Percentiles rank a stretch among this genome's conserved stretches.
Evolutionary conservation across 2,888 invertebrate genomes (phyloP).

Genomic region (Temnothorax unifasciatus): DNA sequence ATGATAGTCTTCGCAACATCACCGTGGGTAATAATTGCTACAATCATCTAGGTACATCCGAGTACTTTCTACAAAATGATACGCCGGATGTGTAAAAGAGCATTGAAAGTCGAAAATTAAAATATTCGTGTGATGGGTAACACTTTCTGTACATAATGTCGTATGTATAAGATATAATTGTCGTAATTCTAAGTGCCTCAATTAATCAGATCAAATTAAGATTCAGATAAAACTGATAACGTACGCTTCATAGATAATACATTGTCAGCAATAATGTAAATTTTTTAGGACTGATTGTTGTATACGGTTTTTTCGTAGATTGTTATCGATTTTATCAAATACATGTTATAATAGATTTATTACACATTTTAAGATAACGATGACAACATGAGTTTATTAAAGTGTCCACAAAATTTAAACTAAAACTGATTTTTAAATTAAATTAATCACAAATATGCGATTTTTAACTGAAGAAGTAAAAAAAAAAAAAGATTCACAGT

Average conservation of each 20-base stretch:
- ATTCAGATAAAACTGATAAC: background rate
- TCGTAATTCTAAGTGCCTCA: background rate
- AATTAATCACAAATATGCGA: background rate
- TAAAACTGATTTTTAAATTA: background rate
- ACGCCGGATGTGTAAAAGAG: background rate
- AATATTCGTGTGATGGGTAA: background rate
- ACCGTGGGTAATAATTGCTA: constrained; percentile 54
- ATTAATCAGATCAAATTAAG: background rate
- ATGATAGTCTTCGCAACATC: constrained; percentile 61
- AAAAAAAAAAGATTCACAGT: too few species aligned
- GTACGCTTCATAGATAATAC: background rate
- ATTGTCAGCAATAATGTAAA: background rate
- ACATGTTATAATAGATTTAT: background rate
- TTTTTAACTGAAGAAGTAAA: background rate
- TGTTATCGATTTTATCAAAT: background rate
- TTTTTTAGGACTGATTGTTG: background rate
- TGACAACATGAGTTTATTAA: background rate
- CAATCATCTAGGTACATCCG: background rate
- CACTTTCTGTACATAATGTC: background rate
- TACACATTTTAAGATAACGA: background rate
- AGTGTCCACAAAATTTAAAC: background rate
- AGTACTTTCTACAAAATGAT: background rate
- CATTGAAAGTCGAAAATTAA: background rate
- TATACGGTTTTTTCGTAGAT: background rate
- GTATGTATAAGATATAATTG: background rate